phyloP scores from a whole-genome alignment of 2,888 invertebrate species.

The Hirtodrosophila cameraria region DNA sequence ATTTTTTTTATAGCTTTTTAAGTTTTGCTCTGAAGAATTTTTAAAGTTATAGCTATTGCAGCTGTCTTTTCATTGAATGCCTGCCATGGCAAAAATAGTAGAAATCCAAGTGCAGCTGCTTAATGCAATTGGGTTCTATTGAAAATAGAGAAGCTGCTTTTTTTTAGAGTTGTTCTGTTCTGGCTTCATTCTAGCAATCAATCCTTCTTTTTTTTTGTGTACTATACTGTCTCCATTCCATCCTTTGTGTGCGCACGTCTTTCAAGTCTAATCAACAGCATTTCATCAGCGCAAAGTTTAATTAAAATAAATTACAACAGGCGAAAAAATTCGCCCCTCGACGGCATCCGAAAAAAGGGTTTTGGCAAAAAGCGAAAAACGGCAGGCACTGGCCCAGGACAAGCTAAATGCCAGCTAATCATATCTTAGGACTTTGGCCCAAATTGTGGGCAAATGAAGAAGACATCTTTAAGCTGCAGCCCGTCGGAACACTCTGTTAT shows the following conservation, averaged over 20 bases:
- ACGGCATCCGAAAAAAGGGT: constrained; percentile 57
- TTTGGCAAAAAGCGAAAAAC: constrained; percentile 21
- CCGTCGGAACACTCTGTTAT: constrained; percentile 65
- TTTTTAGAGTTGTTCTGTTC: constrained; percentile 4
- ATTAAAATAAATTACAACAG: constrained; percentile 76
- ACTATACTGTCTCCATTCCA: not conserved
- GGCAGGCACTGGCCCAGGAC: constrained; percentile 23
- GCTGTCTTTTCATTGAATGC: constrained; percentile 30
- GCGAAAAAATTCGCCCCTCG: constrained; percentile 39
- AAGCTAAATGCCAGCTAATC: constrained; percentile 71
- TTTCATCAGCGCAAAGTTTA: constrained; percentile 77
- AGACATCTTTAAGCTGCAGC: constrained; percentile 57
- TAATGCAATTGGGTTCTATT: constrained; percentile 12
- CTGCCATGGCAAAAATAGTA: constrained; percentile 22
- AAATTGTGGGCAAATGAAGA: constrained; percentile 25
- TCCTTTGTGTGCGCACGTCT: constrained; percentile 47
- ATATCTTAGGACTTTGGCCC: constrained; percentile 62
- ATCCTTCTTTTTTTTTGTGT: constrained; percentile 4
- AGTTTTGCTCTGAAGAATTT: not conserved
- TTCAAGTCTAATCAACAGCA: constrained; percentile 74
- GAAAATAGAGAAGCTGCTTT: not conserved
- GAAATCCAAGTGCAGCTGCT: constrained; percentile 21
- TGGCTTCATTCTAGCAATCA: not conserved
- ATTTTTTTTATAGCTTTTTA: too few species aligned
- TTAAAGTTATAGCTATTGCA: constrained; percentile 19